A percentile compares a stretch with the other conserved stretches of the same genome.
These are phyloP conservation scores for Microcebus tavaratra DNA, from an alignment of 2,113 vertebrate species.

Conservation along the genomic window DNA sequence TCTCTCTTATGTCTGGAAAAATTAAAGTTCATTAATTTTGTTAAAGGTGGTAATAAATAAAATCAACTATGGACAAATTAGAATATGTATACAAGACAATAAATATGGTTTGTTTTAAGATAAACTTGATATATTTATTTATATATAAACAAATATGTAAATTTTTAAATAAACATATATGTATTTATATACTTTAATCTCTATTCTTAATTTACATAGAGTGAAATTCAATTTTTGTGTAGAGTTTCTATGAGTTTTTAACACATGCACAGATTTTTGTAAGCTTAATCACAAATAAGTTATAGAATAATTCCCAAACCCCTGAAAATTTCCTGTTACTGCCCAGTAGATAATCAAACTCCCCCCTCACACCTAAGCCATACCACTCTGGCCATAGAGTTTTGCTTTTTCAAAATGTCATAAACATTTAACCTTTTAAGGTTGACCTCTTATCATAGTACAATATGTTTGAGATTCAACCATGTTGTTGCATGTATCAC, in stretches of 20 bases:
- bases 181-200: neutral
- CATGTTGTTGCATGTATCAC: neutral
- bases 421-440: neutral
- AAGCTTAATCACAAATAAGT: neutral
- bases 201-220: neutral
- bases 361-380: neutral
- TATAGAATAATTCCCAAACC: neutral
- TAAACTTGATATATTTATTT: neutral
- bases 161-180: neutral
- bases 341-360: neutral
- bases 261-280: neutral
- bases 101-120: neutral
- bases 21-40: neutral
- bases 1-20: neutral
- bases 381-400: neutral
- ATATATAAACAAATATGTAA: neutral
- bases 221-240: neutral
- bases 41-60: constrained; percentile 5
- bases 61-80: constrained; percentile 16
- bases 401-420: neutral
- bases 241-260: neutral
- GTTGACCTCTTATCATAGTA: neutral
- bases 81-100: neutral
- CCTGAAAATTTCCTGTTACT: neutral
- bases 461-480: neutral